Evolutionary conservation across 2,888 invertebrate species (phyloP), one percentile per base, ranked within the genome.

Genomic region (Mesorhabditis spiculigera): DNA sequence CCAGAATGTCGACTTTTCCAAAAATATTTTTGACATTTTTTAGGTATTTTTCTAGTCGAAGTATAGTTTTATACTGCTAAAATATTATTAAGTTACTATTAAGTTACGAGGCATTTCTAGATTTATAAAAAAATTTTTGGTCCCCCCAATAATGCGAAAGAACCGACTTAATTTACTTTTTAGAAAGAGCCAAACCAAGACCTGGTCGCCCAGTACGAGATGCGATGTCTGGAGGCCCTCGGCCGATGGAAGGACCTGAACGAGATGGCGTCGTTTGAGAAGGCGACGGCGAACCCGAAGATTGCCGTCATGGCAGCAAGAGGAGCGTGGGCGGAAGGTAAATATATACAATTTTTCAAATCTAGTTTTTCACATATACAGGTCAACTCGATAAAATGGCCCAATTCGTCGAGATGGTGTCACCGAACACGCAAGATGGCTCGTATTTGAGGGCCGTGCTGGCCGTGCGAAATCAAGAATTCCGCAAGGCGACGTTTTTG

Each of bases 221-320:
- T 99, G 92, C 90, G 97, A 68, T 98, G 90, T 86, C 89, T 96
- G 91, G 97, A 99, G 88, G 95, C 97, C 0, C 88, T 99, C 0
- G 97, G 96, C 0, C 95, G 97, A 87, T 98, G 98, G 98, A 72
- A 74, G n/a, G 73, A 80, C 61, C 68, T 84, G 65, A 77, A 74
- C 64, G 66, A 72, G 43, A 71, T 75, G 16, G 76, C 80, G 16
- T 28, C 28, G 28, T 28, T 28, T 28, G 63, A 58, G 43, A 50
- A 58, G 28, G 69, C 66, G 69, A 68, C 67, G 65, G 28, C 66
- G 44, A 75, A 75, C 43, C 78, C 76, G 70, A 87, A 87, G 82
- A 93, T 96, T 86, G 93, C 95, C 0, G 90, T 94, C 45, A 90
- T 97, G 87, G 95, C 95, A 0, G 87, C 89, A 0, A 93, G 95